A percentile compares a stretch with the other conserved stretches of the same genome.
These are phyloP conservation scores for Vanessa cardui DNA, from an alignment of 2,888 invertebrate genomes.

Conservation along the genomic window DNA sequence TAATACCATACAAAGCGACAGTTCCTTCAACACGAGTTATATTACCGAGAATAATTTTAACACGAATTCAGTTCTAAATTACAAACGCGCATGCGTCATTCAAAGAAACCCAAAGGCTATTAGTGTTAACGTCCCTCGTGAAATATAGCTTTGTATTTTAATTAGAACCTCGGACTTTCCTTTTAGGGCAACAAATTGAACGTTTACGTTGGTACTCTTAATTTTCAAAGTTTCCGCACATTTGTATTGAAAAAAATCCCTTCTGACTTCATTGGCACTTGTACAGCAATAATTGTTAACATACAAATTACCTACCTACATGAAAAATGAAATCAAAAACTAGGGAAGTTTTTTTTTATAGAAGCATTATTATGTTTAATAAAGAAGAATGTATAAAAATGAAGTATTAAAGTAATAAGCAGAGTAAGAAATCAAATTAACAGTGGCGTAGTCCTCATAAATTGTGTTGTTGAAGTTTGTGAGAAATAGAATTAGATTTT, in stretches of 20 bases:
- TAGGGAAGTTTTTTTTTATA: no score
- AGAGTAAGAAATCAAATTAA: no score
- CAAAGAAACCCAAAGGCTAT: conserved; percentile 49
- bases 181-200: conserved; percentile 34
- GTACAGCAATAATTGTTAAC: no score
- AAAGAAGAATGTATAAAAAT: no score
- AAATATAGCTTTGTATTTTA: conserved; percentile 60
- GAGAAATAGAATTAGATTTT: no score
- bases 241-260: not conserved
- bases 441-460: no score
- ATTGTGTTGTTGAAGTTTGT: no score
- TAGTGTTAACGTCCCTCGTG: conserved; percentile 58
- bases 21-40: not conserved
- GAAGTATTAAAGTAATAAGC: no score
- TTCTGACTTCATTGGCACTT: not conserved
- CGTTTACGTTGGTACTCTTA: not conserved
- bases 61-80: conserved; percentile 23
- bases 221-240: not conserved
- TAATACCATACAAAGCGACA: not conserved
- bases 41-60: conserved; percentile 21
- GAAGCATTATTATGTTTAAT: no score
- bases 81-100: conserved; percentile 46
- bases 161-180: conserved; percentile 55
- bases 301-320: no score
- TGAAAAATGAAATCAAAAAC: no score